Percentiles rank a stretch among this genome's conserved stretches.
Evolutionary conservation across 2,113 vertebrate genomes (phyloP).

Genomic region (Ctenomys sociabilis): DNA sequence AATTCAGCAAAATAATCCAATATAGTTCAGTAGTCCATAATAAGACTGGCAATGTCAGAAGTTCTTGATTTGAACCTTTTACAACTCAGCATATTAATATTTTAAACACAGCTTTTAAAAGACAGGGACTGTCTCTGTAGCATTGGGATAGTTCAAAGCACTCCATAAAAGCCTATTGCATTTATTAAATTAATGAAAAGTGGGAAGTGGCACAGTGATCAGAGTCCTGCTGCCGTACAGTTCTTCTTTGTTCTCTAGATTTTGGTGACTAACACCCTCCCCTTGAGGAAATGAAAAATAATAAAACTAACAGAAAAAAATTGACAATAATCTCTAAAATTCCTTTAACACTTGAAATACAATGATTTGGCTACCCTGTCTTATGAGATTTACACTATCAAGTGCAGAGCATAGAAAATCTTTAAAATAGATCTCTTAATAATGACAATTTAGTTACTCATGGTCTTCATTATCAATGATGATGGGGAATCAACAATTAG

Average conservation of each 20-base stretch:
- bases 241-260: not conserved
- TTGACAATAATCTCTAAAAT: not conserved
- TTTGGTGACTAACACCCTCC: not conserved
- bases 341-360: conserved; percentile 11
- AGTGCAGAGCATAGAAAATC: conserved; percentile 11
- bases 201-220: not conserved
- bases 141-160: not conserved
- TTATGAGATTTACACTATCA: not conserved
- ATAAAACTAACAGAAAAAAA: not conserved
- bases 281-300: not conserved
- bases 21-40: too few relatives aligned
- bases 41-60: too few relatives aligned
- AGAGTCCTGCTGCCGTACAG: not conserved
- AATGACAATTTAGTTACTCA: not conserved
- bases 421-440: not conserved
- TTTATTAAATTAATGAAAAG: not conserved
- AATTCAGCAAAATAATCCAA: too few relatives aligned
- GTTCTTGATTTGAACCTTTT: too few relatives aligned
- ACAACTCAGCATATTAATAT: too few relatives aligned
- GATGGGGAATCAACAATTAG: not conserved
- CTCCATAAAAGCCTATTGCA: not conserved
- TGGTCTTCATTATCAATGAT: conserved; percentile 39
- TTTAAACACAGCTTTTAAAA: conserved; percentile 32
- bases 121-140: not conserved
- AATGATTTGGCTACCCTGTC: conserved; percentile 34